Evolutionary conservation across 2,888 invertebrate species (phyloP).

Genomic region (Acleris holmiana): DNA sequence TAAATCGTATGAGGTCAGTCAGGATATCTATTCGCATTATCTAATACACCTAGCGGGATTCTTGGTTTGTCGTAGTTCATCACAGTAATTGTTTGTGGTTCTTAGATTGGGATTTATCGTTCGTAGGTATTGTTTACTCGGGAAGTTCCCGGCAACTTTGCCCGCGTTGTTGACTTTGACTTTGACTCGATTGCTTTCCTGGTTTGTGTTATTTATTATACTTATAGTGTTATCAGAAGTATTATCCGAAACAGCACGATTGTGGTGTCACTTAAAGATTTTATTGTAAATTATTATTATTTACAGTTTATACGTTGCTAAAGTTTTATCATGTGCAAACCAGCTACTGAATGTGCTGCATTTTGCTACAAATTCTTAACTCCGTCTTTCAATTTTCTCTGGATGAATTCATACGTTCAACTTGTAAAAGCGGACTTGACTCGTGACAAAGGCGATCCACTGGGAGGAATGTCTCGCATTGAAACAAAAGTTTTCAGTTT

Average conservation of each 20-base stretch:
- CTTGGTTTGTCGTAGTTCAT: background rate
- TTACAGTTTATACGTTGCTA: too few relatives aligned
- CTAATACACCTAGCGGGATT: background rate
- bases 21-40: too few relatives aligned
- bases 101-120: conserved; percentile 20
- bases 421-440: conserved; percentile 11
- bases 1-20: background rate
- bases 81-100: conserved; percentile 16
- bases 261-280: conserved; percentile 24
- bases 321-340: too few relatives aligned
- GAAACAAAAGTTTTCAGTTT: conserved; percentile 24
- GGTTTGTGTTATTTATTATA: conserved; percentile 19
- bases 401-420: background rate
- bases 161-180: conserved; percentile 32
- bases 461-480: conserved; percentile 12
- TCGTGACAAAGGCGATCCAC: conserved; percentile 16
- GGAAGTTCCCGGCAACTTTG: conserved; percentile 29
- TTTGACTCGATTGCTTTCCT: conserved; percentile 30
- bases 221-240: conserved; percentile 24
- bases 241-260: conserved; percentile 19
- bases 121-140: conserved; percentile 22
- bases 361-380: background rate
- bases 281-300: conserved; percentile 4
- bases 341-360: background rate
- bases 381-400: background rate